Evolutionary conservation across 1,140 invertebrate species (phyloP).

Genomic region (Sycobia sp.): DNA sequence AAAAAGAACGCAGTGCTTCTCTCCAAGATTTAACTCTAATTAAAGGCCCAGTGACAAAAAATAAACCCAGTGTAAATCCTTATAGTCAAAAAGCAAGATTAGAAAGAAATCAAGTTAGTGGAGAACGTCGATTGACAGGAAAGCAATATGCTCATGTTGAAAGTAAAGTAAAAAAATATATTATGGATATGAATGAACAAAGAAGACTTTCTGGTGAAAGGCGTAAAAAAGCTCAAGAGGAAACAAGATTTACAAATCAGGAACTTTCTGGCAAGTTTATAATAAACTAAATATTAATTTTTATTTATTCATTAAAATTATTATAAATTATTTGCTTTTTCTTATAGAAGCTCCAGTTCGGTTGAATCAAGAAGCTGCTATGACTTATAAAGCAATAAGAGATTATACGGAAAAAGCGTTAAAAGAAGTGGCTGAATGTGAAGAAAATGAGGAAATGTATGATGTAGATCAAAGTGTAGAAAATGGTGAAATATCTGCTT

Average conservation of each 20-base stretch:
- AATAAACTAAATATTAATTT: neutral
- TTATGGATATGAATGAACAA: slow-evolving; percentile 48
- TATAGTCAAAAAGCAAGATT: slow-evolving; percentile 30
- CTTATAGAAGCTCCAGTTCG: slow-evolving; percentile 22
- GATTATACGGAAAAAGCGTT: slow-evolving; percentile 46
- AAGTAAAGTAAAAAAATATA: slow-evolving; percentile 56
- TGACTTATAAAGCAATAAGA: slow-evolving; percentile 41
- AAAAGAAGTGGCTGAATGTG: slow-evolving; percentile 44
- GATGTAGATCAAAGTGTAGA: slow-evolving; percentile 22
- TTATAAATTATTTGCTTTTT: slow-evolving; percentile 16
- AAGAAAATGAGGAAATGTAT: slow-evolving; percentile 31
- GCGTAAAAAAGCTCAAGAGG: slow-evolving; percentile 36
- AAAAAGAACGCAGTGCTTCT: slow-evolving; percentile 52
- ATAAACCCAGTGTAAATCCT: slow-evolving; percentile 25
- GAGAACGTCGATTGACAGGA: slow-evolving; percentile 13
- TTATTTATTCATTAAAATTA: slow-evolving; percentile 1
- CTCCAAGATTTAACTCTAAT: slow-evolving; percentile 49
- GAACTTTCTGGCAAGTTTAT: slow-evolving; percentile 28
- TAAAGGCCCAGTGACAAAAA: neutral
- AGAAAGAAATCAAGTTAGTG: slow-evolving; percentile 11
- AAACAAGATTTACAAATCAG: slow-evolving; percentile 37
- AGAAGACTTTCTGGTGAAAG: slow-evolving; percentile 40
- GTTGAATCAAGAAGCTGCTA: slow-evolving; percentile 13
- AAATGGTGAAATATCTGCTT: slow-evolving; percentile 39
- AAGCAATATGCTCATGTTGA: slow-evolving; percentile 44